Percentiles rank a stretch among this genome's conserved stretches.
phyloP scores from a whole-genome alignment of 1,140 invertebrate species.

The Polypedilum vanderplanki region DNA sequence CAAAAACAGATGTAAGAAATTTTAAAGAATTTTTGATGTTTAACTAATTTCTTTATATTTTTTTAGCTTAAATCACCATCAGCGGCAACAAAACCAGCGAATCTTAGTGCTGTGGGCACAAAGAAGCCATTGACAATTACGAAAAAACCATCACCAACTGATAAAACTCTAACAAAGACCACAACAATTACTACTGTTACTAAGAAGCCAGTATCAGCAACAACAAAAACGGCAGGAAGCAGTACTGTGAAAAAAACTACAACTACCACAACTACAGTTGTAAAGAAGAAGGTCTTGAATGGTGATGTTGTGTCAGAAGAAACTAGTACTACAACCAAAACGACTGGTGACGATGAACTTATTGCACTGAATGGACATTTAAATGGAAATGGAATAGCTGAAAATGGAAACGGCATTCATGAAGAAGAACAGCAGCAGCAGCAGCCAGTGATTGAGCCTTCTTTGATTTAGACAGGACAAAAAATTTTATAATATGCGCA shows the following conservation, averaged over 20 bases:
- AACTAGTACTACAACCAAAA: background rate
- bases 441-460: background rate
- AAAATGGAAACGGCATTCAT: background rate
- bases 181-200: background rate
- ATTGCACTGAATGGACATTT: conserved; percentile 6
- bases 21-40: background rate
- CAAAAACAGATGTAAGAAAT: conserved; percentile 8
- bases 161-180: background rate
- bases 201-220: background rate
- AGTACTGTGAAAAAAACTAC: background rate
- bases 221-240: background rate
- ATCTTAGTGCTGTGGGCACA: background rate
- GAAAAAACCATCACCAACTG: background rate
- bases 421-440: background rate
- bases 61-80: conserved; percentile 8
- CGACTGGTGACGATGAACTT: background rate
- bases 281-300: conserved; percentile 1
- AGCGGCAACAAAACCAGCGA: background rate
- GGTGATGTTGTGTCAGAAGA: background rate
- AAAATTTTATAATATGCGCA: background rate
- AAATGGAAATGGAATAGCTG: background rate
- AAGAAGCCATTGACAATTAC: conserved; percentile 20
- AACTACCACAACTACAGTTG: background rate
- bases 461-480: background rate
- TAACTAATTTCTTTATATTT: background rate